A percentile compares a stretch with the other conserved stretches of the same genome.
phyloP scores from a whole-genome alignment of 2,888 invertebrate species.

The Philaethria dido region DNA sequence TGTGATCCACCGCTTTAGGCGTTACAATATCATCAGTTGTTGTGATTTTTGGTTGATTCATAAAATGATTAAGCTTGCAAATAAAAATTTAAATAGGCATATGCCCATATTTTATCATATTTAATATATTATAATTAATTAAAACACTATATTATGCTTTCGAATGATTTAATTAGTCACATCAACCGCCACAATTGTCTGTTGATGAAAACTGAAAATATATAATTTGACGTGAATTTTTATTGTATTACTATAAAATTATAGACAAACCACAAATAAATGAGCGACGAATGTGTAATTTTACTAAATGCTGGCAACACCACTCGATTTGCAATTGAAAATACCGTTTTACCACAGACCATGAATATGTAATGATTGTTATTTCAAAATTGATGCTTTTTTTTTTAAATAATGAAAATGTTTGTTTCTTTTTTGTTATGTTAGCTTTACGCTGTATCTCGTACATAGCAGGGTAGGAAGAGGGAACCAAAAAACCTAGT shows the following conservation, averaged over 20 bases:
- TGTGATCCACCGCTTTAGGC: too few species aligned
- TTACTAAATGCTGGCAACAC: slow-evolving; percentile 35
- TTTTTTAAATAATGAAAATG: too few species aligned
- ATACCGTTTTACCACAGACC: slow-evolving; percentile 36
- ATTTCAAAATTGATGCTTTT: slow-evolving; percentile 23
- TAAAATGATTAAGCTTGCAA: too few species aligned
- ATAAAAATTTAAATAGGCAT: not conserved
- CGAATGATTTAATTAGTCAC: slow-evolving; percentile 7
- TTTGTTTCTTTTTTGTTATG: too few species aligned
- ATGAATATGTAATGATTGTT: slow-evolving; percentile 39
- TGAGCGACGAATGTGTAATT: slow-evolving; percentile 38
- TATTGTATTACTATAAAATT: slow-evolving; percentile 24
- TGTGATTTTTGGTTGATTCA: too few species aligned
- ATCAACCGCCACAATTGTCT: not conserved
- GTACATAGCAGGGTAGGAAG: too few species aligned
- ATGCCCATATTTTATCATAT: not conserved
- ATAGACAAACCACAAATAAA: slow-evolving; percentile 34
- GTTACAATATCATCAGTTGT: too few species aligned
- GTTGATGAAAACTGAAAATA: slow-evolving; percentile 8
- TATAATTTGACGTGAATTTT: slow-evolving; percentile 20
- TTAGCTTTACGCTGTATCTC: too few species aligned
- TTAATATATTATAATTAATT: not conserved
- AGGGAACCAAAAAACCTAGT: too few species aligned
- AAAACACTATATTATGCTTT: not conserved
- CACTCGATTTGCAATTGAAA: slow-evolving; percentile 37